Base-by-base conservation (phyloP, 2,888 invertebrate genomes). In the Platerodrilus igneus region DNA sequence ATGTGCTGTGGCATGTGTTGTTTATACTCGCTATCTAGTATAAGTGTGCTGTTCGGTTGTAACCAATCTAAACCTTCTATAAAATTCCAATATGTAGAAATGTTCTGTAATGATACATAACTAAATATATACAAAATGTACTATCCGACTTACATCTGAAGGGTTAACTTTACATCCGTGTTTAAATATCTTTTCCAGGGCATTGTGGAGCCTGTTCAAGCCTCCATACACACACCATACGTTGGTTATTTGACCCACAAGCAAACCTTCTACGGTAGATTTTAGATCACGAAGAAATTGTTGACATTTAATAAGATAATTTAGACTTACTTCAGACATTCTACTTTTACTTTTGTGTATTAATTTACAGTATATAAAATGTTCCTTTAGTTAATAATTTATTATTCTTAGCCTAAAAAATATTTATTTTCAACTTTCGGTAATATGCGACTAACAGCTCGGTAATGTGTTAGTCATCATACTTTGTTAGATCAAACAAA, bases 221-320 rank as follows among this genome's bases (percentile, higher is more conserved):
- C 77, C 77, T 13, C 77, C 77, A 49, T 76, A 77, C 46, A 78
- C 71, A 42, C 71, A 71, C 77, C 77, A 77, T n/a, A 77, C 73
- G 59, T 76, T 76, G 20, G 74, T 69, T 22, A 74, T 70, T 53
- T 74, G 74, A 41, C 72, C 72, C 28, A 71, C 71, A 34, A 77
- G 57, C 39, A 77, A 63, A 17, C 74, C 73, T 62, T 78, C 77
- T n/a, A 75, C 75, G 3, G 75, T 76, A 10, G 67, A 68, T 50
- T 77, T 73, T 36, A 78, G 63, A 47, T 67, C 68, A 45, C 73
- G 68, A 10, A 77, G 59, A 23, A 77, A 62, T 50, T 73, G 70
- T 60, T 72, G 71, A 53, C 70, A 66, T 53, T 71, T 45, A 13
- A 18, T 13, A 3, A 37, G 19, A 30, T 34, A 45, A 37, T 45